Base-by-base conservation (phyloP, 2,113 vertebrate species). In the Lepisosteus osseus region DNA sequence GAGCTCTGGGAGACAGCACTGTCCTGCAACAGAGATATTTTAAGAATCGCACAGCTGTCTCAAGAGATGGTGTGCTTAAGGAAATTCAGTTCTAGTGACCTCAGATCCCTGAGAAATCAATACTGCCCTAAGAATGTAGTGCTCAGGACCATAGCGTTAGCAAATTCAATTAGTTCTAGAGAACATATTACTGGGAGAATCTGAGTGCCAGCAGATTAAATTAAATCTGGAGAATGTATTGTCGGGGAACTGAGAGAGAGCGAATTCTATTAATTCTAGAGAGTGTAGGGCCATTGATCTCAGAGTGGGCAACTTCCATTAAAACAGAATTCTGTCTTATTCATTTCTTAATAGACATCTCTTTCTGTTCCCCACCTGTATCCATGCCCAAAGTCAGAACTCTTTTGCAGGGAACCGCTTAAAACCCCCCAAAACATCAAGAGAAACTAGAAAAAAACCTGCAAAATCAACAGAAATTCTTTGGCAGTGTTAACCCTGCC, bases 121-220 rank as follows among this genome's bases (percentile, higher is more conserved):
- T 80, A 72, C 57, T 8, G 55, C 51, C 65, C 42, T 72, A 61
- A 71, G 65, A 66, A 71, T n/a, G 41, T 76, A 69, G 69, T 62
- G 73, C 67, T 67, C 72, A 59, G 74, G 69, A 78, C 40, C 47
- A 73, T 75, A 76, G 67, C 5, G 47, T 9, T 74, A 65, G 75
- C 57, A 71, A 73, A 85, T 81, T 83, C 79, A 83, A 81, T 82
- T 79, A 83, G 75, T 17, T 40, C 7, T 9, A 72, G 69, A 74
- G 69, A 72, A 41, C 51, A 64, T 71, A 45, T 78, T 74, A 69
- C 69, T 67, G 69, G 41, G 72, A 72, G 29, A 71, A 75, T 54
- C 43, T 56, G n/a, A 47, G 29, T 61, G 71, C 73, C 74, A 74
- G 76, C 82, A 74, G 71, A 79, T 78, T 80, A 68, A 78, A 76